Conservation (phyloP, 2,797 vertebrate genomes). For the Enteromius mattozi region DNA sequence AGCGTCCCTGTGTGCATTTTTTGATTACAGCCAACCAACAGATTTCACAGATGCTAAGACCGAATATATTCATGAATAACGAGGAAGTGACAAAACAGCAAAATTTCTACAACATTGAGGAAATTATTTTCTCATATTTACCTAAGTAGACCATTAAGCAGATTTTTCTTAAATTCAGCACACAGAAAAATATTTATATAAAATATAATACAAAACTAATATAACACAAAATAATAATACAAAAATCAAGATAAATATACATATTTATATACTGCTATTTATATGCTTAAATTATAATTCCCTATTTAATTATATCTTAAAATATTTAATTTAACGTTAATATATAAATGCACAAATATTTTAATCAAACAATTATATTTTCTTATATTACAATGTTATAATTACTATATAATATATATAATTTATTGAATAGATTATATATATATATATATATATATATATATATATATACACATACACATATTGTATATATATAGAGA, state of each 20-base stretch:
- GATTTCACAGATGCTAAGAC: slow-evolving; percentile 42
- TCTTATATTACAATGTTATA: neutral
- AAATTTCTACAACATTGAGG: neutral
- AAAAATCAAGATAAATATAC: neutral
- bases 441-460: neutral
- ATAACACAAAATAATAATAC: neutral
- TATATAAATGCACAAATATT: neutral
- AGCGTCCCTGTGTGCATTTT: slow-evolving; percentile 39
- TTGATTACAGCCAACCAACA: slow-evolving; percentile 42
- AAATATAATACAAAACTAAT: neutral
- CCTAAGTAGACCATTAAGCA: neutral
- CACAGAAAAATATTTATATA: neutral
- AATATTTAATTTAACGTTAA: neutral
- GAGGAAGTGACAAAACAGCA: neutral
- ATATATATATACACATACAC: neutral
- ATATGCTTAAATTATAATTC: neutral
- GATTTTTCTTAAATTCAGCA: neutral
- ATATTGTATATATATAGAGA: too few relatives aligned
- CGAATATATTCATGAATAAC: slow-evolving; percentile 41
- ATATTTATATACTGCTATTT: neutral
- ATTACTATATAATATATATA: neutral
- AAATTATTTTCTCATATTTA: neutral
- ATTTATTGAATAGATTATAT: neutral
- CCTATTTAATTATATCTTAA: neutral
- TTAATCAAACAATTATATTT: neutral